Evolutionary conservation across 1,140 invertebrate genomes (phyloP), one percentile per base, ranked within the genome.

Genomic region (Thrips palmi): DNA sequence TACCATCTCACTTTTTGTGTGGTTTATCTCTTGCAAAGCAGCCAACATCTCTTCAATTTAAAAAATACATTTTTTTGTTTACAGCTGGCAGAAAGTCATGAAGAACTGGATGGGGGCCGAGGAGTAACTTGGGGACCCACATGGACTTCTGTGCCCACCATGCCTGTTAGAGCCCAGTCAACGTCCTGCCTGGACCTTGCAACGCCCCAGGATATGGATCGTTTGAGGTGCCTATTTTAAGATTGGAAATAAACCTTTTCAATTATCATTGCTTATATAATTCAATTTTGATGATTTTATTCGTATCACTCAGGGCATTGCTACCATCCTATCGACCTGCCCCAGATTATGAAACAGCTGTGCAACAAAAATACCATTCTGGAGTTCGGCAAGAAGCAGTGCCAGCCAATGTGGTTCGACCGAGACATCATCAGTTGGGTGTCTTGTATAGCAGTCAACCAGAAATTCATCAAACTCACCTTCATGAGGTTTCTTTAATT

Each of bases 301-400:
- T 42, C 25, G 11, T 34, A 35, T 15, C 31, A 1, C 32, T 11
- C 25, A 64, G 70, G 45, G 75, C 79, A 5, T 63, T 88, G 41
- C 56, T 92, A 12, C 88, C 88, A 1, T 81, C 80, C 0, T 94
- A 94, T 55, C 70, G 88, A 23, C 82, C 78, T 17, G 85, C 86
- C 2, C 89, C 89, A 0, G 87, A 92, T 56, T 96, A 96, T 54
- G 85, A 93, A 52, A 87, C 85, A 0, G 87, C 89, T 4, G 70
- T 96, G 30, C 80, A 83, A 55, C 73, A 82, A 51, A 67, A 66
- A 42, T 65, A 65, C 47, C 58, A n/a, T n/a, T n/a, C n/a, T n/a
- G 50, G 39, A 54, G 44, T 30, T 42, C 41, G 20, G 40, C 36
- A 33, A 19, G 30, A 6, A 45, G 42, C 25, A 35, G 31, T 33